These are phyloP conservation scores for Odontocerum albicorne DNA, from an alignment of 2,888 invertebrate genomes.

Conservation along the genomic window DNA sequence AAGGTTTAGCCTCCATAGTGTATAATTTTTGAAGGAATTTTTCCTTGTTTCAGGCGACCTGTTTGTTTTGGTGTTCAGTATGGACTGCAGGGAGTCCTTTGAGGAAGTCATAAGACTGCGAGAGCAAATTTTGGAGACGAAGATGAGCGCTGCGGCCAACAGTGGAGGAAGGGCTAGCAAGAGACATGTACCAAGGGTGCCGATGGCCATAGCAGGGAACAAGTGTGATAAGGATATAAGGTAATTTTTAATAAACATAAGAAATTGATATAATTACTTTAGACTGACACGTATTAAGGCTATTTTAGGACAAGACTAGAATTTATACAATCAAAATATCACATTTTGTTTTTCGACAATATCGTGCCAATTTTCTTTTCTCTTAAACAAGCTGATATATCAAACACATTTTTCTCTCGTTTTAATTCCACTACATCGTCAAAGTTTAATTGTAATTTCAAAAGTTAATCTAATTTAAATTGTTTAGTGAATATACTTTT, in stretches of 20 bases:
- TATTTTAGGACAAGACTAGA: too few species aligned
- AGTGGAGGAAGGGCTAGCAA: slow-evolving; percentile 57
- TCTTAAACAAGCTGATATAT: too few species aligned
- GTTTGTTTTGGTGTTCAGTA: slow-evolving; percentile 80
- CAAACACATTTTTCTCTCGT: too few species aligned
- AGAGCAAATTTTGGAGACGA: slow-evolving; percentile 83
- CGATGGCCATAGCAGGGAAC: slow-evolving; percentile 87
- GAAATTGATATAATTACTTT: too few species aligned
- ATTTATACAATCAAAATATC: too few species aligned
- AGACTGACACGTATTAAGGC: too few species aligned
- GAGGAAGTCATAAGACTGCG: slow-evolving; percentile 80
- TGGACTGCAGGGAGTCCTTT: slow-evolving; percentile 83
- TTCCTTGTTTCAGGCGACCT: slow-evolving; percentile 62
- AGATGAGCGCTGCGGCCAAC: slow-evolving; percentile 71
- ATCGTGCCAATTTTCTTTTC: too few species aligned
- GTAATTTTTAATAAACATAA: slow-evolving; percentile 51
- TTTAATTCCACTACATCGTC: too few species aligned
- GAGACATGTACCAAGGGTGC: slow-evolving; percentile 70
- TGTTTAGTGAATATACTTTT: too few species aligned
- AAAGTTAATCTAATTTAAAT: too few species aligned
- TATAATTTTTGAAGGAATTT: background rate
- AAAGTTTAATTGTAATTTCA: too few species aligned
- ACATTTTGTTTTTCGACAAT: too few species aligned
- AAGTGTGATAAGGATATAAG: slow-evolving; percentile 82
- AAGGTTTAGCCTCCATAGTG: background rate